A percentile compares a stretch with the other conserved stretches of the same genome.
Evolutionary conservation across 2,888 invertebrate genomes (phyloP).

Genomic region (Pandemis corylana): DNA sequence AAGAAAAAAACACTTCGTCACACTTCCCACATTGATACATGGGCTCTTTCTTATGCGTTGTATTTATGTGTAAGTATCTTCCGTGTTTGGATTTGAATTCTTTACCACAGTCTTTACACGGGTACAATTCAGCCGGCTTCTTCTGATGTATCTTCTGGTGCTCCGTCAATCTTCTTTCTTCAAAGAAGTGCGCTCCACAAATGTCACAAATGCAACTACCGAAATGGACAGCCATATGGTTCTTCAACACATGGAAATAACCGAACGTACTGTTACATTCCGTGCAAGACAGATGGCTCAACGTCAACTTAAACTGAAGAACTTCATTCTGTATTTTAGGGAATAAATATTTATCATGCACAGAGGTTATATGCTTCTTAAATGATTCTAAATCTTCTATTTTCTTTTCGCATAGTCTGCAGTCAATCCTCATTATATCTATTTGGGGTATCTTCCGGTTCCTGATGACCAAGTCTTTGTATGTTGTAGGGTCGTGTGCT

Average conservation of each 20-base stretch:
- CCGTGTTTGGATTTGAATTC: slow-evolving; percentile 56
- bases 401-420: slow-evolving; percentile 63
- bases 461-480: slow-evolving; percentile 56
- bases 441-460: slow-evolving; percentile 62
- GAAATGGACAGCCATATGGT: slow-evolving; percentile 76
- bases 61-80: slow-evolving; percentile 50
- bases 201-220: slow-evolving; percentile 74
- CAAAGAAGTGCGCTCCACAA: slow-evolving; percentile 78
- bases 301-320: slow-evolving; percentile 64
- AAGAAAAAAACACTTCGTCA: slow-evolving; percentile 51
- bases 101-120: slow-evolving; percentile 67
- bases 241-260: slow-evolving; percentile 71
- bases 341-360: slow-evolving; percentile 57
- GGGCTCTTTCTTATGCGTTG: slow-evolving; percentile 55
- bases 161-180: slow-evolving; percentile 72
- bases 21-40: slow-evolving; percentile 57
- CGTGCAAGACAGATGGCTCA: slow-evolving; percentile 58
- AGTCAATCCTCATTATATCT: slow-evolving; percentile 68
- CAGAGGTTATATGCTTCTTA: slow-evolving; percentile 59
- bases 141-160: slow-evolving; percentile 72
- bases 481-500: slow-evolving; percentile 65
- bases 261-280: slow-evolving; percentile 59
- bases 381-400: slow-evolving; percentile 62
- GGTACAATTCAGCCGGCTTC: slow-evolving; percentile 62
- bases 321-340: slow-evolving; percentile 58